Conservation (phyloP, 2,113 vertebrate species). For the Tragelaphus strepsiceros region DNA sequence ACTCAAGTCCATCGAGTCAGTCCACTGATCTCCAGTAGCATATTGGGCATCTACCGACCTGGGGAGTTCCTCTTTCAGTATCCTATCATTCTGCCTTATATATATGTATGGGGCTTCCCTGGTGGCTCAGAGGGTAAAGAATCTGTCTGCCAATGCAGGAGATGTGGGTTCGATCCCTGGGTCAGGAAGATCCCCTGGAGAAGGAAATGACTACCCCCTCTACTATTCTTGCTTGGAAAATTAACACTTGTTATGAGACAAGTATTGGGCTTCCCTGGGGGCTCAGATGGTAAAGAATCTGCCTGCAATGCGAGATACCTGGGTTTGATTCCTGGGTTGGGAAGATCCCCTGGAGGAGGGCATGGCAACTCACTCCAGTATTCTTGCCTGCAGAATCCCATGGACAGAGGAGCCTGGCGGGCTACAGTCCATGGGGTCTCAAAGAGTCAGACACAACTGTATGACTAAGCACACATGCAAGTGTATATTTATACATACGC, state of each 20-base stretch:
- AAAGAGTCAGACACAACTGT: background rate
- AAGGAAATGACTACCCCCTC: background rate
- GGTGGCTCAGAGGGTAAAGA: background rate
- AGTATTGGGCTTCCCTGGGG: too few relatives aligned
- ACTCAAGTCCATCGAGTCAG: too few relatives aligned
- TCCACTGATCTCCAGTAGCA: too few relatives aligned
- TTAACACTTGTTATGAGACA: background rate
- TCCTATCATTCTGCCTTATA: too few relatives aligned
- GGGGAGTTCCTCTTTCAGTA: too few relatives aligned
- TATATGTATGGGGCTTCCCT: background rate
- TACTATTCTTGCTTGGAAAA: background rate
- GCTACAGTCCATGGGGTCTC: background rate
- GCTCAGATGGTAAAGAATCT: too few relatives aligned
- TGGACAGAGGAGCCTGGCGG: background rate
- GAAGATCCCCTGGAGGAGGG: too few relatives aligned
- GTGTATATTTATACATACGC: accelerated
- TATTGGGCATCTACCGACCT: too few relatives aligned
- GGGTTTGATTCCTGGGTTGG: too few relatives aligned
- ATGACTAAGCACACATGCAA: background rate
- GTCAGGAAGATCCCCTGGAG: background rate
- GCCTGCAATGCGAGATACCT: too few relatives aligned
- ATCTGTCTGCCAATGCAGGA: background rate
- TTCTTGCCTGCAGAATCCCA: background rate
- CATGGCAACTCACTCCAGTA: too few relatives aligned
- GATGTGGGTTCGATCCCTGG: background rate